Percentiles rank a stretch among this genome's conserved stretches.
Evolutionary conservation across 2,113 vertebrate species (phyloP).

Genomic region (Natator depressus): DNA sequence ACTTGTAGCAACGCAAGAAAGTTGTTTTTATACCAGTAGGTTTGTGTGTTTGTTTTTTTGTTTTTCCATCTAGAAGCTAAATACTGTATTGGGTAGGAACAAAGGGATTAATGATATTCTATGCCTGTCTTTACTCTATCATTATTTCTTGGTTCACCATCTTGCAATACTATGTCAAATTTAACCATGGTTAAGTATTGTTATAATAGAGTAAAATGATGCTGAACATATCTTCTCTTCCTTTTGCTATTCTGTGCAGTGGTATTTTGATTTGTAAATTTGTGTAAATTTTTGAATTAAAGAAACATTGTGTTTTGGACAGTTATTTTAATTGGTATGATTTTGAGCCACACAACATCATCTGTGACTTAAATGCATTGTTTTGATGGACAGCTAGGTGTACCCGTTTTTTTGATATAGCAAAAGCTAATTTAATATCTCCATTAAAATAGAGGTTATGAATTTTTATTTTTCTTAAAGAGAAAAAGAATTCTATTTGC

Average conservation of each 20-base stretch:
- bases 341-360: slow-evolving; percentile 9
- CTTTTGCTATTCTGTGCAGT: slow-evolving; percentile 47
- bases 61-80: slow-evolving; percentile 46
- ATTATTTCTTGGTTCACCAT: slow-evolving; percentile 11
- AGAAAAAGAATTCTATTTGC: slow-evolving; percentile 17
- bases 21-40: neutral
- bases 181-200: slow-evolving; percentile 30
- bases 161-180: slow-evolving; percentile 30
- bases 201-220: slow-evolving; percentile 10
- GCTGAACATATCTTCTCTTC: slow-evolving; percentile 16
- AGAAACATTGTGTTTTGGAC: slow-evolving; percentile 39
- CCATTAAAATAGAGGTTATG: slow-evolving; percentile 7
- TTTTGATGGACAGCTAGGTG: neutral
- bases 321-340: slow-evolving; percentile 22
- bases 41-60: neutral
- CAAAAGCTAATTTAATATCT: neutral
- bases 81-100: slow-evolving; percentile 1
- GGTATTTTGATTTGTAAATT: slow-evolving; percentile 49
- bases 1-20: neutral
- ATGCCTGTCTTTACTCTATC: neutral
- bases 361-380: neutral
- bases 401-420: neutral
- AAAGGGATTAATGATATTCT: slow-evolving; percentile 14
- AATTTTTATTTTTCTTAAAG: slow-evolving; percentile 32
- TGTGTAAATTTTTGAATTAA: slow-evolving; percentile 63